Evolutionary conservation across 1,140 invertebrate species (phyloP).

Genomic region (Frieseomelitta varia): DNA sequence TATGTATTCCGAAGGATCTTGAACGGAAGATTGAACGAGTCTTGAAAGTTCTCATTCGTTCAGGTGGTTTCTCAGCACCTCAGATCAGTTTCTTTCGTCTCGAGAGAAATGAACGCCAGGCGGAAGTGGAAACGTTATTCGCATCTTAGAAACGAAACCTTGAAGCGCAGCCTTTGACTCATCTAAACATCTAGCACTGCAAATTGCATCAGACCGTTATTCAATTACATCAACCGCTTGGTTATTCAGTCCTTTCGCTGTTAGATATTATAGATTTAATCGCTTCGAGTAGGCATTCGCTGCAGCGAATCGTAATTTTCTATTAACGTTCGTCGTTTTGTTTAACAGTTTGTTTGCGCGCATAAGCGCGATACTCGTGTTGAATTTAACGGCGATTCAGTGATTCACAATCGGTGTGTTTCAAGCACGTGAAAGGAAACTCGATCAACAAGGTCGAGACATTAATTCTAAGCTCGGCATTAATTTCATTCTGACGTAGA

Average conservation of each 20-base stretch:
- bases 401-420: slow-evolving; percentile 1
- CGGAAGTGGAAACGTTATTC: neutral
- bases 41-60: neutral
- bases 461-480: neutral
- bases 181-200: neutral
- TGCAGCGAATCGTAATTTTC: neutral
- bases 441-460: slow-evolving; percentile 43
- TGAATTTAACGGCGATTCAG: neutral
- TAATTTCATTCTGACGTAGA: neutral
- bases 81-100: neutral
- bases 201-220: slow-evolving; percentile 38
- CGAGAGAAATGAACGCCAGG: neutral
- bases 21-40: neutral
- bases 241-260: slow-evolving; percentile 28
- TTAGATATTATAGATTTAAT: slow-evolving; percentile 13
- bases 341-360: neutral
- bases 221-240: slow-evolving; percentile 23
- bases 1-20: neutral
- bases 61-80: neutral
- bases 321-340: neutral
- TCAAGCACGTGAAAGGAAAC: slow-evolving; percentile 46
- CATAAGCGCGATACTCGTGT: neutral
- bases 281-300: neutral
- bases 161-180: slow-evolving; percentile 31
- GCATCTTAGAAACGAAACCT: slow-evolving; percentile 16